Evolutionary conservation across 2,888 invertebrate genomes (phyloP).

Genomic region (Cecidostiba fungosa): DNA sequence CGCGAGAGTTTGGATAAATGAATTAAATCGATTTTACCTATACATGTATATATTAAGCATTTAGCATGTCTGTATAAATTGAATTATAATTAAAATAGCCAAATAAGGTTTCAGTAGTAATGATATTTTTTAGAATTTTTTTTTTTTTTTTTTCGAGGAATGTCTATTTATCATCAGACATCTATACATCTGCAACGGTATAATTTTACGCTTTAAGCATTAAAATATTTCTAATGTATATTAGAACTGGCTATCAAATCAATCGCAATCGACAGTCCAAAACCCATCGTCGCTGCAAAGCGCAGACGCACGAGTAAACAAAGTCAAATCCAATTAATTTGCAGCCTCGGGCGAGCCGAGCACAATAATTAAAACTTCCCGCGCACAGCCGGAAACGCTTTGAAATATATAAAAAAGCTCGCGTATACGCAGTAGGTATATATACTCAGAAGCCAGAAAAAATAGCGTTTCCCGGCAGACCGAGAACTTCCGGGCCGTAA

Average conservation of each 20-base stretch:
- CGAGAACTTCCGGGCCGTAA: slow-evolving; percentile 48
- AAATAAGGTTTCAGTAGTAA: too few species aligned
- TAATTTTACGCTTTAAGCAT: too few species aligned
- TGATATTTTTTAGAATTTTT: too few species aligned
- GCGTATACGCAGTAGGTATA: background rate
- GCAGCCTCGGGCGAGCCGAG: slow-evolving; percentile 35
- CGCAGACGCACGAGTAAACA: slow-evolving; percentile 41
- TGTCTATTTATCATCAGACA: too few species aligned
- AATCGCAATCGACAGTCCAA: background rate
- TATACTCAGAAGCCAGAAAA: slow-evolving; percentile 32
- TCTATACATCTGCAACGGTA: too few species aligned
- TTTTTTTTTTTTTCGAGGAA: too few species aligned
- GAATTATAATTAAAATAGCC: background rate
- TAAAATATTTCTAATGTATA: background rate
- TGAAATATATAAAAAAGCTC: slow-evolving; percentile 47
- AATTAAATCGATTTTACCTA: background rate
- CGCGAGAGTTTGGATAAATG: background rate
- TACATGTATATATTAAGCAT: too few species aligned
- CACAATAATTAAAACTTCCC: slow-evolving; percentile 59
- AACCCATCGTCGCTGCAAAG: background rate
- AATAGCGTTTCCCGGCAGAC: slow-evolving; percentile 18
- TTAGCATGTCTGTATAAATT: background rate
- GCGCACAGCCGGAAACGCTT: slow-evolving; percentile 54
- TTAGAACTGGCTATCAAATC: background rate
- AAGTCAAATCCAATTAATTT: slow-evolving; percentile 59